These are phyloP conservation scores for Lithophane ornitopus DNA, from an alignment of 2,888 invertebrate species.

Conservation along the genomic window DNA sequence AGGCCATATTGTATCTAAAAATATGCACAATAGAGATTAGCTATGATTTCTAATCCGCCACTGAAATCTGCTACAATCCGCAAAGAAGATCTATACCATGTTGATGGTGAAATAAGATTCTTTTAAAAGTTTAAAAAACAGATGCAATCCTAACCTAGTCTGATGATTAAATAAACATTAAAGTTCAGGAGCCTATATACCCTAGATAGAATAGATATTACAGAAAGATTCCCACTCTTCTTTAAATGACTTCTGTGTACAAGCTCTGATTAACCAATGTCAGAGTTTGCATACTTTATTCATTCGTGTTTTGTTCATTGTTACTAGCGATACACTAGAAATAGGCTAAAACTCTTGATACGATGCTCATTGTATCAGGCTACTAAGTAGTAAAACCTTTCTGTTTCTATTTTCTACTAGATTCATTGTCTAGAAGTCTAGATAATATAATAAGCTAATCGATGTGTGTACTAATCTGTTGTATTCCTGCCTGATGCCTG, in stretches of 20 bases:
- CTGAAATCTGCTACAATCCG: neutral
- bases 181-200: neutral
- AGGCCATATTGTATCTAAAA: neutral
- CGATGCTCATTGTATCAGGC: conserved; percentile 26
- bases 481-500: conserved; percentile 87
- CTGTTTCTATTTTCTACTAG: conserved; percentile 57
- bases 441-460: conserved; percentile 59
- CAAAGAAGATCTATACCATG: neutral
- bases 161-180: neutral
- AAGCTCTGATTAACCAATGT: neutral
- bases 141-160: neutral
- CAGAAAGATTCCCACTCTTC: neutral
- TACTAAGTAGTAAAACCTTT: conserved; percentile 32
- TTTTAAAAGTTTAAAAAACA: neutral
- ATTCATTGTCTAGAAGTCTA: conserved; percentile 65
- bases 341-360: conserved; percentile 17
- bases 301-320: too few species aligned
- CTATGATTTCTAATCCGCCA: neutral
- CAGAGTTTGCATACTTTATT: neutral
- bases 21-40: neutral
- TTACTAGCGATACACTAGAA: conserved; percentile 12
- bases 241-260: neutral
- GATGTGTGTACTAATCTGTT: conserved; percentile 70
- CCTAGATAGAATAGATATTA: neutral
- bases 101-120: neutral